Evolutionary conservation across 2,888 invertebrate genomes (phyloP), one percentile per base, ranked within the genome.

Genomic region (Hydropsyche betteni): DNA sequence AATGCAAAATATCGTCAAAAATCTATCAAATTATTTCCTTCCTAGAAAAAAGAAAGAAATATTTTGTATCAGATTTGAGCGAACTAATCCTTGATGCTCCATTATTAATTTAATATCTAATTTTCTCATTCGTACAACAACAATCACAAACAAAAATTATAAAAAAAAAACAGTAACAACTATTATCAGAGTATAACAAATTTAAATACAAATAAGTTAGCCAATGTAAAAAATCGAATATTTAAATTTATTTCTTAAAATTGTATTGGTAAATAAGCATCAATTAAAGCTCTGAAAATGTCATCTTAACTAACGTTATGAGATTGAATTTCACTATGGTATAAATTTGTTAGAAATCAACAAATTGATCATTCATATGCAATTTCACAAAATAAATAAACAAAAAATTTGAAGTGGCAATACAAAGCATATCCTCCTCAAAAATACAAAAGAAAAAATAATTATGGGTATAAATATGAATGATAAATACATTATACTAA

Each of bases 341-440:
- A 58, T 16, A 24, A 58, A 58, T 24, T 24, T 10, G 44, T 44
- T 6, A 5, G 44, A 44, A 44, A 44, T 44, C 44, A 44, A 44
- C 44, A 44, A 44, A 6, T 1, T 44, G 6, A 8, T 8, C 6
- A 44, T 44, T 44, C 6, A 44, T 44, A 44, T 8, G 44, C 44
- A 1, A 44, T 44, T 44, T 44, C 44, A 8, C 8, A 51, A 2
- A n/a, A 12, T 51, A n/a, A 51, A 51, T 12, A 51, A 51, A 55
- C n/a, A 12, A 55, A 55, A 33, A 64, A 69, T 24, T 68, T 10
- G 0, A 16, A 33, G 10, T 38, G 44, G 69, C 8, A 69, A 72
- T 58, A 72, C 72, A 72, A 72, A 72, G 72, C 72, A 58, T 50
- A 69, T 69, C 69, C 44, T 51, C 51, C 34, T 34, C 34, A 14